Percentiles rank a stretch among this genome's conserved stretches.
phyloP scores from a whole-genome alignment of 23 tunicate species.

The Trididemnum nubilum region DNA sequence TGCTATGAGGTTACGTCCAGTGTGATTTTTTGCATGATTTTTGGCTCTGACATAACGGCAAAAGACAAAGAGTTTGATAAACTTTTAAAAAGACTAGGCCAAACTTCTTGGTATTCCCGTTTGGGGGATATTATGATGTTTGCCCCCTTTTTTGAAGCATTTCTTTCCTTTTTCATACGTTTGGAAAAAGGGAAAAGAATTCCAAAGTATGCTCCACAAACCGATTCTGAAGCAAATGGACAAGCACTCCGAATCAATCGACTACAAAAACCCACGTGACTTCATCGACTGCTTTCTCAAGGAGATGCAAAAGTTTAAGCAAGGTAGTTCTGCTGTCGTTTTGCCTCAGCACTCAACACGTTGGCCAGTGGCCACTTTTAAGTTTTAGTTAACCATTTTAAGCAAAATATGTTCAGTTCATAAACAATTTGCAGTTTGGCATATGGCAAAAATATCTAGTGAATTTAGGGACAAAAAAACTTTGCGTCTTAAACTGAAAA shows the following conservation, averaged over 20 bases:
- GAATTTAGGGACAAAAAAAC: no score
- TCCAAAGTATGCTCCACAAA: slow-evolving; percentile 4
- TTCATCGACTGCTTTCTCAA: slow-evolving; percentile 58
- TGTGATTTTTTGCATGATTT: slow-evolving; percentile 44
- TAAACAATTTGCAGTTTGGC: no score
- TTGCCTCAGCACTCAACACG: no score
- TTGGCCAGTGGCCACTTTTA: no score
- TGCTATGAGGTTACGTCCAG: slow-evolving; percentile 36
- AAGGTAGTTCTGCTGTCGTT: no score
- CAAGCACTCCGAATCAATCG: slow-evolving; percentile 37
- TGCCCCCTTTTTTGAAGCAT: slow-evolving; percentile 49
- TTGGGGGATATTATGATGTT: neutral
- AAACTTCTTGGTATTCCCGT: neutral
- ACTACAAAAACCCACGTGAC: slow-evolving; percentile 53
- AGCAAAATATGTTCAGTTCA: no score
- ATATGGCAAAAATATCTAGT: no score
- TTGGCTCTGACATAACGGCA: slow-evolving; percentile 24
- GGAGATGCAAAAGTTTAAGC: no score
- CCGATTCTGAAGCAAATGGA: slow-evolving; percentile 20
- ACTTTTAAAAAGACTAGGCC: neutral
- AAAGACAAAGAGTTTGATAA: neutral
- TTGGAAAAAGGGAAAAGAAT: neutral
- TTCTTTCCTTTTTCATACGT: slow-evolving; percentile 28
- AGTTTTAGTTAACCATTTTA: no score
- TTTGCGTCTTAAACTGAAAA: no score